These are phyloP conservation scores for Patagioenas fasciata DNA, from an alignment of 2,113 vertebrate species.

Conservation along the genomic window DNA sequence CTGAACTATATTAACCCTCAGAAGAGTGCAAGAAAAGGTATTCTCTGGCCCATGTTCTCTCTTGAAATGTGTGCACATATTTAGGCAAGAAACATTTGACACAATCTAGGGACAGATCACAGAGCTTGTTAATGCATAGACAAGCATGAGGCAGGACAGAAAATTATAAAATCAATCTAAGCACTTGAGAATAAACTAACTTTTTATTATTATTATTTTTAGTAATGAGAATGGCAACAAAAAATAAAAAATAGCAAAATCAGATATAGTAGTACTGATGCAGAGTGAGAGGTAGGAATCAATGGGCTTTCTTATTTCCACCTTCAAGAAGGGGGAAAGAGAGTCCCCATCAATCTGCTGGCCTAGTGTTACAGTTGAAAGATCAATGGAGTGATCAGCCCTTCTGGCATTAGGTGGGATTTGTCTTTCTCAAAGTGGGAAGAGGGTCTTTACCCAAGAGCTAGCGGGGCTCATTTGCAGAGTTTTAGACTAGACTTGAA, in stretches of 20 bases:
- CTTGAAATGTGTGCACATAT: neutral
- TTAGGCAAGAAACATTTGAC: neutral
- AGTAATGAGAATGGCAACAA: neutral
- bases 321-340: neutral
- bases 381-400: neutral
- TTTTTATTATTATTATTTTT: neutral
- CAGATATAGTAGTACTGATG: neutral
- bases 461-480: too few species aligned
- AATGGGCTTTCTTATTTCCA: neutral
- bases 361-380: neutral
- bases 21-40: neutral
- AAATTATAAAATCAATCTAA: neutral
- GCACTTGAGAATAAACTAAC: neutral
- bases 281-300: neutral
- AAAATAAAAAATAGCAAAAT: neutral
- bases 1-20: neutral
- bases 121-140: neutral
- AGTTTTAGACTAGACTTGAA: too few species aligned
- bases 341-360: neutral
- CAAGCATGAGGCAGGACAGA: neutral
- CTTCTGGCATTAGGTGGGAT: too few species aligned
- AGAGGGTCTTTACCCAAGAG: too few species aligned
- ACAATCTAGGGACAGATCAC: neutral
- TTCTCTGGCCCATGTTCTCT: neutral
- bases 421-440: too few species aligned